Base-by-base conservation (phyloP, 2,888 invertebrate genomes). In the Girardia tigrina region DNA sequence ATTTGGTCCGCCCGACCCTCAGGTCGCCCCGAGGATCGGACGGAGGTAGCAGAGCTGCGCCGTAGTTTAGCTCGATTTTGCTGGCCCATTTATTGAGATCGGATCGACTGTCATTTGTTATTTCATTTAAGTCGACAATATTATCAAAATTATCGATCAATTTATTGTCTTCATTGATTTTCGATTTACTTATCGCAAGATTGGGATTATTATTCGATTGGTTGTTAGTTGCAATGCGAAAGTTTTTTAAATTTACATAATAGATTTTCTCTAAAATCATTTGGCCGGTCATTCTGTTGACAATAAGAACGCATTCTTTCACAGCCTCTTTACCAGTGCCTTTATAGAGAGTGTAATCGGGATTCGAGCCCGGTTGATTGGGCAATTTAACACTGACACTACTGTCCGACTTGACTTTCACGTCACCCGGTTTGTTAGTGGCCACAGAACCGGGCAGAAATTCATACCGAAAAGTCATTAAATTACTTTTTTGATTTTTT, bases 401-500 rank as follows among this genome's bases (percentile, higher is more conserved):
- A 20, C 23, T 56, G 23, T 56, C 56, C 4, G 56, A 12, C 6
- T 56, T 23, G 4, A 56, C 56, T 56, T 56, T 56, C n/a, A 56
- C 56, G n/a, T 56, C 56, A n/a, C 56, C 56, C n/a, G 56, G 56
- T 56, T 56, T 56, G n/a, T 56, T 56, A 8, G 56, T 56, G 4
- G 56, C 56, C n/a, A 56, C 56, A 56, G 56, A 56, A 20, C 56
- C 56, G 2, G 56, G 56, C n/a, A 56, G 23, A 56, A 56, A 56
- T 6, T 56, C 56, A 56, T 56, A 56, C 2, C 56, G 56, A 56
- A 56, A 56, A 12, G 56, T 56, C 4, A 56, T 56, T 56, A 56
- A 56, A 56, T 56, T 56, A 56, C 56, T 56, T 56, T 56, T 56
- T n/a, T 56, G 56, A 56, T 56, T 56, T 56, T 56, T 56, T 2